These are phyloP conservation scores for Myotis davidii DNA, from an alignment of 2,113 vertebrate genomes.

Conservation along the genomic window DNA sequence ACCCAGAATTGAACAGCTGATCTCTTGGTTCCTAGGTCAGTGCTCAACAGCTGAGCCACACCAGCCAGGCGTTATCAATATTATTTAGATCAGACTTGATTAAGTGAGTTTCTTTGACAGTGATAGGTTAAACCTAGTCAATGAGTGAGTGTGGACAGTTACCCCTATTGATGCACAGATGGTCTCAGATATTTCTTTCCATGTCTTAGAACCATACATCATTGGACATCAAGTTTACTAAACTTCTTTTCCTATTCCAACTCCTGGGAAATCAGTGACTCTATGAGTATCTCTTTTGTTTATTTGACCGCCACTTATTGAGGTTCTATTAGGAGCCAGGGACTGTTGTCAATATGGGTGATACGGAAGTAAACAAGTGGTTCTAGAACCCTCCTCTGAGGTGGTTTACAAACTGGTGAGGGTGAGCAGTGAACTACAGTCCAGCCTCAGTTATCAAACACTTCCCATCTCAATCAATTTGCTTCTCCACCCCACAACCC, in stretches of 20 bases:
- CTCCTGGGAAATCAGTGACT: not conserved
- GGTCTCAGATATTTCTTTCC: not conserved
- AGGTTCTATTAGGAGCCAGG: not conserved
- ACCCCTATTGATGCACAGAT: not conserved
- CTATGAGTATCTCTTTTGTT: not conserved
- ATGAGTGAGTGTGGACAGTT: not conserved
- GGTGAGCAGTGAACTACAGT: too few species aligned
- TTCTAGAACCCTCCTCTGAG: not conserved
- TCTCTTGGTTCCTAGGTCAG: too few species aligned
- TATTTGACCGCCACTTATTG: not conserved
- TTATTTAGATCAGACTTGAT: not conserved
- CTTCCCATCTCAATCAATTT: too few species aligned
- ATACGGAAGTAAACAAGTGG: not conserved
- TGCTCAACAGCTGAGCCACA: too few species aligned
- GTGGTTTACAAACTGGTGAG: not conserved
- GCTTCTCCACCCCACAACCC: too few species aligned
- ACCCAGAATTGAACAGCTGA: too few species aligned
- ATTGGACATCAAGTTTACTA: not conserved
- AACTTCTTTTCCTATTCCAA: not conserved
- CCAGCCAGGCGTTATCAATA: not conserved
- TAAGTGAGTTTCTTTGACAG: not conserved
- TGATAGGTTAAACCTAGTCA: not conserved
- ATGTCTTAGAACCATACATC: not conserved
- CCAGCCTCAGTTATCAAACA: too few species aligned
- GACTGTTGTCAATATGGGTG: too few species aligned